Evolutionary conservation across 2,888 invertebrate species (phyloP).

Genomic region (Arge pagana): DNA sequence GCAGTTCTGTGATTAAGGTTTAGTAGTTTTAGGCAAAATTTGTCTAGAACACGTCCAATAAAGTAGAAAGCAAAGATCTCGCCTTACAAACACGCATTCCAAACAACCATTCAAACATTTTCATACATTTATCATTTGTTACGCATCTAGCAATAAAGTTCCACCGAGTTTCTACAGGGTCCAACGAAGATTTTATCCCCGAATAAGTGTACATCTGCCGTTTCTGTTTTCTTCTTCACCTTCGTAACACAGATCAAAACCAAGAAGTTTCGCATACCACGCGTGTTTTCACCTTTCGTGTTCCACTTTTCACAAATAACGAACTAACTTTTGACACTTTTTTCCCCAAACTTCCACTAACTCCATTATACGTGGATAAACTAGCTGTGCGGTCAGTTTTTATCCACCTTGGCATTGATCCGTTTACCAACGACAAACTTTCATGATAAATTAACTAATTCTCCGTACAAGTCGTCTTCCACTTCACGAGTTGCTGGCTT

Average conservation of each 20-base stretch:
- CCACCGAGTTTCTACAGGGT: conserved; percentile 6
- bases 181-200: background rate
- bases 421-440: background rate
- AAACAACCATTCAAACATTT: conserved; percentile 20
- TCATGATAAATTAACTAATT: conserved; percentile 16
- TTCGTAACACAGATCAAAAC: background rate
- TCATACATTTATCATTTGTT: conserved; percentile 14
- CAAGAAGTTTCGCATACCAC: background rate
- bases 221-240: background rate
- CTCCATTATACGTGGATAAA: conserved; percentile 7
- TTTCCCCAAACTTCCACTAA: conserved; percentile 12
- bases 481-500: too few relatives aligned
- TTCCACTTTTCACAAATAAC: conserved; percentile 16
- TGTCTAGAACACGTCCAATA: conserved; percentile 21
- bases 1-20: background rate
- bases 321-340: background rate
- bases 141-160: conserved; percentile 21
- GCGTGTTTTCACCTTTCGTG: too few relatives aligned
- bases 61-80: conserved; percentile 17
- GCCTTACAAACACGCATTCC: conserved; percentile 12
- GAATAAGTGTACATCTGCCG: conserved; percentile 16
- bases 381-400: background rate
- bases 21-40: conserved; percentile 17
- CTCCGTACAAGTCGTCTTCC: conserved; percentile 8
- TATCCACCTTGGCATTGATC: too few relatives aligned